These are phyloP conservation scores for Kryptolebias ocellatus DNA, from an alignment of 2,797 vertebrate species.

Conservation along the genomic window DNA sequence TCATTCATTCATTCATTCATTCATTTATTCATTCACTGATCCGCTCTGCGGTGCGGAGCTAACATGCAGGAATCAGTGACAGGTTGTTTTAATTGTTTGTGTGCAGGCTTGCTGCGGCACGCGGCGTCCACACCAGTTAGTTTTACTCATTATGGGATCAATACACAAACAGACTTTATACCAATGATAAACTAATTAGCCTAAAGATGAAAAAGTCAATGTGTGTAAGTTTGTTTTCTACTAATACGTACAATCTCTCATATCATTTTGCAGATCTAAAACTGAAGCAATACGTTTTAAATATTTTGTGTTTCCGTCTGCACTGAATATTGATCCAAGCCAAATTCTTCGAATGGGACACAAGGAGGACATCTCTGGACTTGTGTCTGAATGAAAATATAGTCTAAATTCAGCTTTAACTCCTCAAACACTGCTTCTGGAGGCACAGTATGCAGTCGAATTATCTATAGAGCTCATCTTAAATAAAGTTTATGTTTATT, in stretches of 20 bases:
- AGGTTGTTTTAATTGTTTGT: background rate
- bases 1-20: too few relatives aligned
- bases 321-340: constrained; percentile 6
- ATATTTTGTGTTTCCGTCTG: background rate
- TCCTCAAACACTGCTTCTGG: too few relatives aligned
- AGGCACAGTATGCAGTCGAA: too few relatives aligned
- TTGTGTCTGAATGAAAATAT: too few relatives aligned
- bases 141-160: constrained; percentile 26
- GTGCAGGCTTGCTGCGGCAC: constrained; percentile 11
- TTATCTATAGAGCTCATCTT: too few relatives aligned
- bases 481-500: too few relatives aligned
- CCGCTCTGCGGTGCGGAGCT: background rate
- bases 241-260: too few relatives aligned
- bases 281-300: too few relatives aligned
- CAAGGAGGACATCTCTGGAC: too few relatives aligned
- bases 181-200: background rate
- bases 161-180: background rate
- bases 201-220: background rate
- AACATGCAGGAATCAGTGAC: background rate
- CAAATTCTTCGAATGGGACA: constrained; percentile 1
- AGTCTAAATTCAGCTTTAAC: too few relatives aligned
- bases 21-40: constrained; percentile 10
- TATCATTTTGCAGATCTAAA: too few relatives aligned
- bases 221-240: too few relatives aligned
- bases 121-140: constrained; percentile 18